phyloP scores from a whole-genome alignment of 2,888 invertebrate genomes.

The Epiblema foenella region DNA sequence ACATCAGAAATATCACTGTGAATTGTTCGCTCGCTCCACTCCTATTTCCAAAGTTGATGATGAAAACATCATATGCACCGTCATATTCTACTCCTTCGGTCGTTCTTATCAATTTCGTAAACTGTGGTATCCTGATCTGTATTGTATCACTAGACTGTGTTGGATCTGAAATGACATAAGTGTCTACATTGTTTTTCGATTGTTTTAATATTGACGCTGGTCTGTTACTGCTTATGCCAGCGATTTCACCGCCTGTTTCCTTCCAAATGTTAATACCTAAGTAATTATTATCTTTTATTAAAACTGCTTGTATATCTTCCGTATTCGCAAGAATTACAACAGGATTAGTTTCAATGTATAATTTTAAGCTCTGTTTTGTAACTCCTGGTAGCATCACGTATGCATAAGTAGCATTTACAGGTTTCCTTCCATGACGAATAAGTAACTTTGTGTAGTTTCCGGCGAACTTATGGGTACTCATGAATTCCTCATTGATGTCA shows the following conservation, averaged over 20 bases:
- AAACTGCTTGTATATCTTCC: conserved; percentile 11
- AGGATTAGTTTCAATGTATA: background rate
- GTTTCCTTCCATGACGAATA: conserved; percentile 15
- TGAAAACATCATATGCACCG: conserved; percentile 3
- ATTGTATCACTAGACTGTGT: conserved; percentile 15
- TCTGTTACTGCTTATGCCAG: conserved; percentile 17
- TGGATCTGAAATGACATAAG: conserved; percentile 15
- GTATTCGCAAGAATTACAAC: conserved; percentile 9
- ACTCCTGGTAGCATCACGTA: conserved; percentile 19
- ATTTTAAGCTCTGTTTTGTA: background rate
- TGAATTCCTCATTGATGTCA: conserved; percentile 15
- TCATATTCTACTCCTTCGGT: conserved; percentile 15
- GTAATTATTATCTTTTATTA: conserved; percentile 11
- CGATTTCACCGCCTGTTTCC: conserved; percentile 3
- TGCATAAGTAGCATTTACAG: conserved; percentile 4
- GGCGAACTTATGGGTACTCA: background rate
- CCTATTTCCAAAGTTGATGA: background rate
- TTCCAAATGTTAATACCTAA: conserved; percentile 22
- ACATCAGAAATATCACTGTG: background rate
- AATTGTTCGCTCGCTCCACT: conserved; percentile 15
- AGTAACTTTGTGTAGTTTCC: conserved; percentile 11
- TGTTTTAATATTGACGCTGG: conserved; percentile 17
- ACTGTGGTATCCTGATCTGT: conserved; percentile 6
- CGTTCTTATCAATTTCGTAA: conserved; percentile 1
- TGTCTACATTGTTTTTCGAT: conserved; percentile 9